Evolutionary conservation across 1,140 invertebrate species (phyloP).

Genomic region (Drosophila santomea): DNA sequence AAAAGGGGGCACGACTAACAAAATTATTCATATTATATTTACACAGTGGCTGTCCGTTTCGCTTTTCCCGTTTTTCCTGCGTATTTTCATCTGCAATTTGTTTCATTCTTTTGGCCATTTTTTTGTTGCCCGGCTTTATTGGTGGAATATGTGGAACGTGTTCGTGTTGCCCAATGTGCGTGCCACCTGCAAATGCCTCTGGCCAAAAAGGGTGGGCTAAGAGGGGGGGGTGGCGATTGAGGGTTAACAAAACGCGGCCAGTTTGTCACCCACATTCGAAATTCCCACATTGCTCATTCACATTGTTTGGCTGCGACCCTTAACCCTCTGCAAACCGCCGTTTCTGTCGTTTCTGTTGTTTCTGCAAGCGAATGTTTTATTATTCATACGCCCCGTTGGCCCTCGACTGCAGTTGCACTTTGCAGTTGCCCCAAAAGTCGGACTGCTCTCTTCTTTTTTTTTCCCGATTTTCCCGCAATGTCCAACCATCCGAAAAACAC

Average conservation of each 20-base stretch:
- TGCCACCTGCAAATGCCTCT: conserved; percentile 27
- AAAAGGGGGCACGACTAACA: conserved; percentile 11
- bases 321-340: conserved; percentile 1
- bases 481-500: conserved; percentile 8
- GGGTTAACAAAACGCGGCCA: conserved; percentile 41
- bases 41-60: conserved; percentile 11
- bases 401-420: conserved; percentile 36
- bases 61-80: conserved; percentile 6
- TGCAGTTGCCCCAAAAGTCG: conserved; percentile 35
- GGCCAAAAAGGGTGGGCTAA: background rate
- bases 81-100: conserved; percentile 18
- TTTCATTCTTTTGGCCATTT: background rate
- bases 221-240: background rate
- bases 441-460: conserved; percentile 38
- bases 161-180: conserved; percentile 41
- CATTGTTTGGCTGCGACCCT: conserved; percentile 47
- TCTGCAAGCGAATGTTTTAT: conserved; percentile 35
- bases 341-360: background rate
- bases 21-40: conserved; percentile 48
- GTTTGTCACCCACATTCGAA: conserved; percentile 48
- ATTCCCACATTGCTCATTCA: conserved; percentile 30
- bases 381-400: conserved; percentile 62
- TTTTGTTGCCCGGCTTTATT: background rate
- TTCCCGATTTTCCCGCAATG: background rate
- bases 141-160: conserved; percentile 21